A percentile compares a stretch with the other conserved stretches of the same genome.
These are phyloP conservation scores for Gasterosteus nipponicus DNA, from an alignment of 2,113 vertebrate genomes.

Conservation along the genomic window DNA sequence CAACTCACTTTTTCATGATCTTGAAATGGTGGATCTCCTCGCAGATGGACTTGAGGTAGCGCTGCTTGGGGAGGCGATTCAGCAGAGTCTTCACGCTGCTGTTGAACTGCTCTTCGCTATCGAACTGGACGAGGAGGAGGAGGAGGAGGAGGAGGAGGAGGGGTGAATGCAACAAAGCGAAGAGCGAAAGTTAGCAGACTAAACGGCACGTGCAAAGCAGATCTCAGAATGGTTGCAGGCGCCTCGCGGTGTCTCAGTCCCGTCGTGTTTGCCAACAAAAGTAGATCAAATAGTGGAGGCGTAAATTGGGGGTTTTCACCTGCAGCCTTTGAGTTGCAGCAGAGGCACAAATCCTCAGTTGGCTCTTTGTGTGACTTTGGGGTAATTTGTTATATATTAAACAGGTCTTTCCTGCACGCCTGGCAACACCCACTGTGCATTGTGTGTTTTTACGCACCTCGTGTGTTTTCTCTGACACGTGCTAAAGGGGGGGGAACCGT, in stretches of 20 bases:
- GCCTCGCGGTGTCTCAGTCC: background rate
- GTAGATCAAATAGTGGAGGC: background rate
- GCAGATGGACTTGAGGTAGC: slow-evolving; percentile 93
- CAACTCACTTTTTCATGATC: slow-evolving; percentile 88
- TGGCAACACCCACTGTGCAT: slow-evolving; percentile 45
- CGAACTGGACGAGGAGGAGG: slow-evolving; percentile 81
- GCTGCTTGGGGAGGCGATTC: slow-evolving; percentile 91
- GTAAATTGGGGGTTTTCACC: slow-evolving; percentile 5
- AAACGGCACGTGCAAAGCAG: background rate
- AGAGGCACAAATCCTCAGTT: slow-evolving; percentile 20
- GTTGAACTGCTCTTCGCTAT: slow-evolving; percentile 90
- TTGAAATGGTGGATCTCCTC: slow-evolving; percentile 95
- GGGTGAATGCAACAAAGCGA: background rate
- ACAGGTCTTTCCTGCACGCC: slow-evolving; percentile 53
- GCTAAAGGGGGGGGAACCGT: slow-evolving; percentile 13
- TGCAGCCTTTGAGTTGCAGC: background rate
- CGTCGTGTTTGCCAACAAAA: slow-evolving; percentile 14
- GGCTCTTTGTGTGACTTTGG: slow-evolving; percentile 38
- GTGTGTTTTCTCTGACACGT: slow-evolving; percentile 51
- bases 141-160: background rate
- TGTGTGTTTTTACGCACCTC: slow-evolving; percentile 42
- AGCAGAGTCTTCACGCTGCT: slow-evolving; percentile 90
- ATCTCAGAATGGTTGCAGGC: background rate
- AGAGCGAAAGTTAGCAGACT: too few relatives aligned
- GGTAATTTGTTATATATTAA: slow-evolving; percentile 50